phyloP scores from a whole-genome alignment of 2,113 vertebrate genomes.

The Nipponia nippon region DNA sequence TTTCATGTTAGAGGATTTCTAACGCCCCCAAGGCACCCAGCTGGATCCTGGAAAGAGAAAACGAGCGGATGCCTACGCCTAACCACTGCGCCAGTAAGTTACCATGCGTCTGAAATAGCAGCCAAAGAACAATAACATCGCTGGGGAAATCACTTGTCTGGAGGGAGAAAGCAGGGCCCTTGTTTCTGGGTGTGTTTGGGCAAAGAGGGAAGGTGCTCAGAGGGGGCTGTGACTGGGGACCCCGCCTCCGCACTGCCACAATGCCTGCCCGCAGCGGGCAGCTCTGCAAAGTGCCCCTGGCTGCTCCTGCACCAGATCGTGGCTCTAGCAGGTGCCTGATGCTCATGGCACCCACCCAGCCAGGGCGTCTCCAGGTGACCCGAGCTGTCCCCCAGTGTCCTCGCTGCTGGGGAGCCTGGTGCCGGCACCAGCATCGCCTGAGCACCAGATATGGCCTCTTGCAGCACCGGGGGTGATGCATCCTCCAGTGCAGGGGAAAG shows the following conservation, averaged over 20 bases:
- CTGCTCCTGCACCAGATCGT: rapidly evolving
- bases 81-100: not conserved
- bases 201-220: not conserved
- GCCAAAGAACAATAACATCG: not conserved
- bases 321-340: not conserved
- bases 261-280: rapidly evolving
- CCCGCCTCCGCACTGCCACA: not conserved
- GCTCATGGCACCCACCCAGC: not conserved
- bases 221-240: not conserved
- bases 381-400: not conserved
- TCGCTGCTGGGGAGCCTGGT: not conserved
- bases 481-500: rapidly evolving
- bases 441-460: not conserved
- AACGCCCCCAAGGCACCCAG: slow-evolving; percentile 19
- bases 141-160: not conserved
- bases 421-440: not conserved
- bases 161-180: not conserved
- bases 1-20: slow-evolving; percentile 20
- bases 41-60: slow-evolving; percentile 44
- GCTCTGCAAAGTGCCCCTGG: not conserved
- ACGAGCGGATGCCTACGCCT: rapidly evolving
- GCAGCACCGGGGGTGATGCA: not conserved
- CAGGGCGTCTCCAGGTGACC: not conserved
- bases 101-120: not conserved
- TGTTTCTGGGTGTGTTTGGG: not conserved